Evolutionary conservation across 2,113 vertebrate genomes (phyloP).

Genomic region (Petrocephalus microphthalmus): DNA sequence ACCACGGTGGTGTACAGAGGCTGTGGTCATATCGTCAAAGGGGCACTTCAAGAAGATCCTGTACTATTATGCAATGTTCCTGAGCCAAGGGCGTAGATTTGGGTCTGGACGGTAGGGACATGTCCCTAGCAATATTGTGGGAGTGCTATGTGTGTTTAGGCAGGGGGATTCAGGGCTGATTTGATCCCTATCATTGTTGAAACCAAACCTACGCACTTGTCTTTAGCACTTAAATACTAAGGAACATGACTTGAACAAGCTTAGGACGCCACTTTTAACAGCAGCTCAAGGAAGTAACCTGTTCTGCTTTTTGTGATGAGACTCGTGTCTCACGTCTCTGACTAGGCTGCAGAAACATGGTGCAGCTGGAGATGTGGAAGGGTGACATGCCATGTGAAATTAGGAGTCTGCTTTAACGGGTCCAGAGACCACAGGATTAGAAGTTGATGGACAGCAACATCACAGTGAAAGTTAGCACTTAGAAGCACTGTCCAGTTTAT

Average conservation of each 20-base stretch:
- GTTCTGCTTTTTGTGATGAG: not conserved
- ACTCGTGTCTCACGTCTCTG: not conserved
- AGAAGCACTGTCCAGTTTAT: not conserved
- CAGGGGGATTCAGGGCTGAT: not conserved
- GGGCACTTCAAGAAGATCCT: not conserved
- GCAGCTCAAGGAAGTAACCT: not conserved
- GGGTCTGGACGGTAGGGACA: not conserved
- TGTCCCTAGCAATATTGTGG: not conserved
- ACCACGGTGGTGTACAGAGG: not conserved
- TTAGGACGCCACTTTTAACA: not conserved
- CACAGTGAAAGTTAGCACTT: not conserved
- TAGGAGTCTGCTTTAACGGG: not conserved
- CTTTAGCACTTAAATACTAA: not conserved
- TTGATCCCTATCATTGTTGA: not conserved
- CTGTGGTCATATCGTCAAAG: not conserved
- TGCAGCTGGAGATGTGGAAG: not conserved
- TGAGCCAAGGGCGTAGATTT: not conserved
- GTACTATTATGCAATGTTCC: slow-evolving; percentile 3
- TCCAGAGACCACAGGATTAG: not conserved
- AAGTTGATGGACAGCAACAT: not conserved
- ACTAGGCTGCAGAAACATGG: not conserved
- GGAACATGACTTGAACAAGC: not conserved
- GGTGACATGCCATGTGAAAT: not conserved
- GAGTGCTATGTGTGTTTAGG: not conserved
- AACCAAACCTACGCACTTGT: not conserved